phyloP scores from a whole-genome alignment of 2,888 invertebrate genomes.

The Octodonta nipae region DNA sequence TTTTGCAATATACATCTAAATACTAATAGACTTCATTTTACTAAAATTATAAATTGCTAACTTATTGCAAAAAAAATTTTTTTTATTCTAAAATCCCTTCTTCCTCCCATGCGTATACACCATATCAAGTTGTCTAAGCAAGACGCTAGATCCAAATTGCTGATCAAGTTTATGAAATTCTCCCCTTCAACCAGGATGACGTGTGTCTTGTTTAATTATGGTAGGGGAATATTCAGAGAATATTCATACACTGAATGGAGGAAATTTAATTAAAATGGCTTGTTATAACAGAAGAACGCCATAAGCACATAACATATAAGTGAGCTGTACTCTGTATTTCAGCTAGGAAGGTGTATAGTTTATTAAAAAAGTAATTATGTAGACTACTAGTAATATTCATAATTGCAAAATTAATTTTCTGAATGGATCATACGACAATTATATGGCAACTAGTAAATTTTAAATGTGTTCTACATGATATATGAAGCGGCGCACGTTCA shows the following conservation, averaged over 20 bases:
- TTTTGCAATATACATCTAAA: no score
- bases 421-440: conserved; percentile 19
- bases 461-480: no score
- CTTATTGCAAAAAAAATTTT: no score
- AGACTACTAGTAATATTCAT: conserved; percentile 20
- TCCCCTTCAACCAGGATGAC: conserved; percentile 24
- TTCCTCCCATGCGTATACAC: no score
- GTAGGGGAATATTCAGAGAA: conserved; percentile 26
- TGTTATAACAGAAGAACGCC: conserved; percentile 26
- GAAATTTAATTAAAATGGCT: conserved; percentile 31
- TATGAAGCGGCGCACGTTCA: no score
- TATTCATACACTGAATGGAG: conserved; percentile 28
- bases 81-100: no score
- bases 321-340: conserved; percentile 6
- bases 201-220: conserved; percentile 30
- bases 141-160: conserved; percentile 10
- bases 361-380: conserved; percentile 25
- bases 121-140: no score
- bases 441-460: conserved; percentile 10
- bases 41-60: no score
- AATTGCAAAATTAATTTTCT: conserved; percentile 23
- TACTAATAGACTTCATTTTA: no score
- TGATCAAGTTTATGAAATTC: conserved; percentile 25
- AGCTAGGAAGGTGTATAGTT: conserved; percentile 22
- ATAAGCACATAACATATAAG: conserved; percentile 18